Evolutionary conservation across 1,140 invertebrate genomes (phyloP), one percentile per base, ranked within the genome.

Genomic region (Brachionus sp.): DNA sequence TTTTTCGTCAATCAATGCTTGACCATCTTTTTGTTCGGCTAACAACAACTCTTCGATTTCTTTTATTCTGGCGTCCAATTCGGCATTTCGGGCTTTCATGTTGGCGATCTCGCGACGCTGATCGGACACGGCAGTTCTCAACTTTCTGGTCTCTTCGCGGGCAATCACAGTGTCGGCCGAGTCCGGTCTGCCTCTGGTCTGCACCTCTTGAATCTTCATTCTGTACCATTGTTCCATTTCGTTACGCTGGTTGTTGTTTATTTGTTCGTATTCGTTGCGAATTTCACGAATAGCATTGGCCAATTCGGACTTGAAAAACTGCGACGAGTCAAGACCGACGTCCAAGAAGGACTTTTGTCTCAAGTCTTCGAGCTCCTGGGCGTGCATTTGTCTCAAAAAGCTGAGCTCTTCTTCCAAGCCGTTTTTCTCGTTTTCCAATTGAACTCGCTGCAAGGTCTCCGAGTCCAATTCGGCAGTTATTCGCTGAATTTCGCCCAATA

Each of bases 211-310:
- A 6, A 75, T 70, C 68, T 84, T 84, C 62, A 84, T 77, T 57
- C 83, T 35, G 25, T 84, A 84, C 70, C 73, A 84, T 64, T 53
- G 42, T 68, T 84, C 83, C 50, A 84, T 64, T 84, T 84, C 83
- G 23, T 12, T 50, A 12, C 83, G 70, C 50, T 84, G 83, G n/a
- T 84, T 70, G 16, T 33, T 64, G 42, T 84, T 84, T 10, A 66
- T 44, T 37, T 77, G 83, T 75, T 90, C 90, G 84, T 89, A 90
- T 83, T 91, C 90, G 73, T 87, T 86, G 84, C 90, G 90, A 84
- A 91, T 90, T 84, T 91, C 90, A 42, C 89, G 84, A 84, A 91
- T 90, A 53, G 90, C 90, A 82, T 90, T 88, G 53, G 90, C 87
- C 80, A 91, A 85, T 84, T 91, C 90, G 84, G 89, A 90, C 86